Evolutionary conservation across 2,888 invertebrate species (phyloP).

Genomic region (Ectobius pallidus): DNA sequence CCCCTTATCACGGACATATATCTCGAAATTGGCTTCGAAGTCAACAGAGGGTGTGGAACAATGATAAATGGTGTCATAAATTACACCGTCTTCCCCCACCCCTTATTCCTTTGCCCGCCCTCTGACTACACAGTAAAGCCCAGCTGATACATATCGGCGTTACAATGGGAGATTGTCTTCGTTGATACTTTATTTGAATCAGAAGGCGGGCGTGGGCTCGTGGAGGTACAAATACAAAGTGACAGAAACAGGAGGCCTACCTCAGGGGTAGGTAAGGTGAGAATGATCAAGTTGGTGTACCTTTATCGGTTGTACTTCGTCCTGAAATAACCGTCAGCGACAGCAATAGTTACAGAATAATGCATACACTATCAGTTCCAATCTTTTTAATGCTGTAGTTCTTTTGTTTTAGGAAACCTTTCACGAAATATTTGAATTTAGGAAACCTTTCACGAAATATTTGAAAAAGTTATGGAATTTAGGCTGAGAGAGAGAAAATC

Average conservation of each 20-base stretch:
- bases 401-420: too few species aligned
- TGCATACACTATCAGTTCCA: too few species aligned
- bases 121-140: background rate
- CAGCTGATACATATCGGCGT: constrained; percentile 40
- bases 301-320: too few species aligned
- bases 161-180: constrained; percentile 40
- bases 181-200: constrained; percentile 39
- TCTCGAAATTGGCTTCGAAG: constrained; percentile 62
- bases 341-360: too few species aligned
- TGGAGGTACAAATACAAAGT: constrained; percentile 18
- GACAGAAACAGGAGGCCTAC: constrained; percentile 14
- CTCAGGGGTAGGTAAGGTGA: constrained; percentile 17
- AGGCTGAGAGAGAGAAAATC: too few species aligned
- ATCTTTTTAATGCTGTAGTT: too few species aligned
- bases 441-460: too few species aligned
- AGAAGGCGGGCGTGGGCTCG: constrained; percentile 31
- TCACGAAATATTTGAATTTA: too few species aligned
- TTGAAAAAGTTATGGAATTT: too few species aligned
- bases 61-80: constrained; percentile 60
- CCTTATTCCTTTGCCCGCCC: constrained; percentile 8
- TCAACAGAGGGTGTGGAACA: constrained; percentile 56
- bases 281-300: constrained; percentile 32
- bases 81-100: constrained; percentile 47
- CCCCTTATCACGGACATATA: constrained; percentile 58
- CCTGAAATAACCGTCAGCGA: too few species aligned